Conservation (phyloP, 2,797 vertebrate genomes). For the Hybognathus amarus region DNA sequence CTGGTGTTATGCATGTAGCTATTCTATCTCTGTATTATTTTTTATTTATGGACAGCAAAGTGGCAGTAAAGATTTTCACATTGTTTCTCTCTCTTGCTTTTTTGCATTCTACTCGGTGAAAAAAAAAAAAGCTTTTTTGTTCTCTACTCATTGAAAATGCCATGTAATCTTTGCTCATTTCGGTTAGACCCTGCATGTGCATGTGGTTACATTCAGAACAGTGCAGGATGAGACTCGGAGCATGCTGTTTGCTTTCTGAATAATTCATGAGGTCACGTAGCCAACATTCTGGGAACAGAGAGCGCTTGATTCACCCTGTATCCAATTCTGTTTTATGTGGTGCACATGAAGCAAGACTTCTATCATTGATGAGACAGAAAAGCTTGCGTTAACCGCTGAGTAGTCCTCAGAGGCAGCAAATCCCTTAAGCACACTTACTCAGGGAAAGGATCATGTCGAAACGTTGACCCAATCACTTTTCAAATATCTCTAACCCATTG, state of each 20-base stretch:
- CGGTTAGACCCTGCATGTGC: not conserved
- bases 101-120: not conserved
- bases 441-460: slow-evolving; percentile 72
- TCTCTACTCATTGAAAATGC: not conserved
- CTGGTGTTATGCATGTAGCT: too few relatives aligned
- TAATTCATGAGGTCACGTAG: slow-evolving; percentile 73
- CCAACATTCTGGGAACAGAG: slow-evolving; percentile 65
- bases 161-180: slow-evolving; percentile 13
- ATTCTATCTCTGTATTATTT: not conserved
- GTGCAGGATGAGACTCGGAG: slow-evolving; percentile 37
- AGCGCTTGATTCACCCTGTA: slow-evolving; percentile 67
- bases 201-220: slow-evolving; percentile 24
- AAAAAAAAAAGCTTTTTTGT: not conserved
- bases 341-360: slow-evolving; percentile 63
- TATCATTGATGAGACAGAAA: slow-evolving; percentile 73
- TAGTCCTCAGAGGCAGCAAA: slow-evolving; percentile 67
- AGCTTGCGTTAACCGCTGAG: slow-evolving; percentile 66
- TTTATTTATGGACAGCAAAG: not conserved
- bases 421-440: slow-evolving; percentile 68
- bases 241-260: slow-evolving; percentile 60
- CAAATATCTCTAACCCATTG: slow-evolving; percentile 62
- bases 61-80: too few relatives aligned
- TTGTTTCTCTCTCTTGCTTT: not conserved
- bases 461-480: slow-evolving; percentile 70
- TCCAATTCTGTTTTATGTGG: slow-evolving; percentile 73